These are phyloP conservation scores for Tolypeutes matacus DNA, from an alignment of 2,797 vertebrate species.

Conservation along the genomic window DNA sequence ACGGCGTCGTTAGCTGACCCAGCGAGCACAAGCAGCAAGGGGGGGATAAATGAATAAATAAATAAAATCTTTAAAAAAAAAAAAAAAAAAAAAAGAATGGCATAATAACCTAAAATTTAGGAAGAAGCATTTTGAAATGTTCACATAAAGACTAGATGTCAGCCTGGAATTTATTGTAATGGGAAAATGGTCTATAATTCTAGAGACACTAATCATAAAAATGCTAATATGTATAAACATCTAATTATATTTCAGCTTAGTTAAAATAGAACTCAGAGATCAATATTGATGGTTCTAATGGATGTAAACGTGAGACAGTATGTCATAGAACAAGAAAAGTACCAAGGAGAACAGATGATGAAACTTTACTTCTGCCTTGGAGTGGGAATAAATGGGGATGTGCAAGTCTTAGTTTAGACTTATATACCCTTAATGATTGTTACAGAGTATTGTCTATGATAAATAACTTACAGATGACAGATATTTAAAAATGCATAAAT, in stretches of 20 bases:
- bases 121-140: too few species aligned
- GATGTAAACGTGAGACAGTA: not conserved
- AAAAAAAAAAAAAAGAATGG: too few species aligned
- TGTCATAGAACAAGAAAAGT: not conserved
- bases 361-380: not conserved
- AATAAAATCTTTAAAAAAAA: too few species aligned
- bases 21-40: too few species aligned
- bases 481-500: not conserved
- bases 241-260: not conserved
- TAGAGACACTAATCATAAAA: not conserved
- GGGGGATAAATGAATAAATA: too few species aligned
- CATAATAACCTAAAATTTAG: too few species aligned
- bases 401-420: not conserved
- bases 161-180: too few species aligned
- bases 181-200: too few species aligned
- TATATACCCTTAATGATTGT: not conserved
- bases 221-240: too few species aligned
- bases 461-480: not conserved
- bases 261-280: not conserved
- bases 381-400: too few species aligned
- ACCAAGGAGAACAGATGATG: not conserved
- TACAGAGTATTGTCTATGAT: not conserved
- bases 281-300: not conserved
- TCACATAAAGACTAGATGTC: too few species aligned
- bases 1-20: too few species aligned